Base-by-base conservation (phyloP, 2,888 invertebrate species). In the Rotaria magnacalcarata region DNA sequence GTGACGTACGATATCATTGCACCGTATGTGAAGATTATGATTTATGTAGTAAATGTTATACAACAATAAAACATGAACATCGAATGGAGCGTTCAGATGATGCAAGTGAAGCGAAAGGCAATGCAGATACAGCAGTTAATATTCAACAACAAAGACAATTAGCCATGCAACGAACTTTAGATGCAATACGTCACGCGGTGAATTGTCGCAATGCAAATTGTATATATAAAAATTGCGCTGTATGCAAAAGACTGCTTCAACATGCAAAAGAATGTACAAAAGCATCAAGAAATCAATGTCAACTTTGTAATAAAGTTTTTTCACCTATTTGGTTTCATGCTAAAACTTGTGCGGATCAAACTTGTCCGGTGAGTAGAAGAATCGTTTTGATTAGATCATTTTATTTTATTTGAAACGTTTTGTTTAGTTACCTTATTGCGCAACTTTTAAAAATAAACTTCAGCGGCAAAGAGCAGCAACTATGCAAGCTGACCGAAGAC, bases 161-260 rank as follows among this genome's bases (percentile, higher is more conserved):
- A 24, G 47, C 43, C 2, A 80, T 80, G 75, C 75, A 80, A 80
- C 43, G 47, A 43, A 21, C 7, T 6, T 47, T 80, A 24, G 88
- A 94, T 94, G 90, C 58, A 21, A 84, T 84, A 54, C 92, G 93
- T 92, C 96, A 99, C 93, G 95, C 99, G 88, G 96, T 97, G 92
- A 96, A 96, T 91, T 97, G 97, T 91, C 94, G 97, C 90, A 98
- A 99, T 92, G 98, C 98, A 88, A 99, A 99, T 92, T 99, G 99
- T 92, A 93, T 97, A 89, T 21, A 47, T 10, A 95, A 96, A 43
- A 96, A 96, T 89, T 99, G 99, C 92, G 95, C 96, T 92, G 97
- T 97, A 93, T 99, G 99, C 98, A 99, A 98, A 92, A 94, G 96
- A 86, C 97, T 99, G 60, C 96, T 99, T 24, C 94, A 94, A 88